A percentile compares a stretch with the other conserved stretches of the same genome.
phyloP scores from a whole-genome alignment of 1,140 invertebrate genomes.

The Sitophilus oryzae region DNA sequence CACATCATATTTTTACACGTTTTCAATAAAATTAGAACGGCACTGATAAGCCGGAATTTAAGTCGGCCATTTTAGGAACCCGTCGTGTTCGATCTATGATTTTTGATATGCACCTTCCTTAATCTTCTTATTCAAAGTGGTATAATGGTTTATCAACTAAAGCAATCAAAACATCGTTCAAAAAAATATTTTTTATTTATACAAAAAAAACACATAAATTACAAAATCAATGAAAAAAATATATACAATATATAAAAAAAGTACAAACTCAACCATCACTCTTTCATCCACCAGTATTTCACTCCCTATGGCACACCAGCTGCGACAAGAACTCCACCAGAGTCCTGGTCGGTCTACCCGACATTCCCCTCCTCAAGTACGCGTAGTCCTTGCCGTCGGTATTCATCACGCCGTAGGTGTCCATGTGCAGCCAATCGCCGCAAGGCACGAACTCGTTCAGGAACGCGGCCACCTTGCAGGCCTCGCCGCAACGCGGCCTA shows the following conservation, averaged over 20 bases:
- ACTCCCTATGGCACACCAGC: slow-evolving; percentile 47
- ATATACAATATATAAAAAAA: too few relatives aligned
- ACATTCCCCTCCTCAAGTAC: slow-evolving; percentile 54
- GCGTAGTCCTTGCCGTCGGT: slow-evolving; percentile 50
- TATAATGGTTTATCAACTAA: too few relatives aligned
- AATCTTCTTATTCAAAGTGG: too few relatives aligned
- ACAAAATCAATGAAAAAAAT: not conserved
- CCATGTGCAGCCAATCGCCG: slow-evolving; percentile 62
- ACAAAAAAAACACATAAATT: not conserved
- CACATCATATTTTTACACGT: too few relatives aligned
- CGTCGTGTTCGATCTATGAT: too few relatives aligned
- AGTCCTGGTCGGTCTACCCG: slow-evolving; percentile 57
- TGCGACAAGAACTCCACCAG: slow-evolving; percentile 55
- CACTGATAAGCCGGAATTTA: too few relatives aligned
- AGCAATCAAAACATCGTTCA: too few relatives aligned
- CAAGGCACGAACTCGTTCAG: slow-evolving; percentile 62
- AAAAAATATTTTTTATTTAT: not conserved
- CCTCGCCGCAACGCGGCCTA: slow-evolving; percentile 44
- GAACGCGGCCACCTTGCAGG: slow-evolving; percentile 66
- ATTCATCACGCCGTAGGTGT: slow-evolving; percentile 61
- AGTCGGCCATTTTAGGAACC: too few relatives aligned
- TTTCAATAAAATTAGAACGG: too few relatives aligned
- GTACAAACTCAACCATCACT: not conserved
- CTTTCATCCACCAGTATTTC: too few relatives aligned
- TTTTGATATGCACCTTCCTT: too few relatives aligned